Percentiles rank a stretch among this genome's conserved stretches.
Conservation (phyloP, 2,797 vertebrate species). For the Oryzias dopingdopingensis region DNA sequence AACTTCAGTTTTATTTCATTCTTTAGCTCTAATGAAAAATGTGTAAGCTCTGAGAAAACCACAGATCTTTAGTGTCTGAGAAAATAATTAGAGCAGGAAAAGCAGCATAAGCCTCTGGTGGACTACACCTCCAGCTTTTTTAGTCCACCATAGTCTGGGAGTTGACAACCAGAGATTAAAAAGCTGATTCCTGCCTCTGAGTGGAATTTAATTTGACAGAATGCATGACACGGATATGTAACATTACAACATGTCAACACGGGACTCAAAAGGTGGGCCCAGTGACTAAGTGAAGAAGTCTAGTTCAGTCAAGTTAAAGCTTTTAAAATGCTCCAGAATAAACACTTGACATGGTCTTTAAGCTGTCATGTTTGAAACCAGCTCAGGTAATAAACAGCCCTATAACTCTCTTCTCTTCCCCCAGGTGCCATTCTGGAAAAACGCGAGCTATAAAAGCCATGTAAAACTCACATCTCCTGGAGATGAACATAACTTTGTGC, state of each 20-base stretch:
- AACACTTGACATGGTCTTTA: slow-evolving; percentile 59
- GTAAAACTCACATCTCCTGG: slow-evolving; percentile 20
- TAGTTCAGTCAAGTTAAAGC: slow-evolving; percentile 70
- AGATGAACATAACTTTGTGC: slow-evolving; percentile 24
- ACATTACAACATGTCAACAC: slow-evolving; percentile 35
- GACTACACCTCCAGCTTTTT: slow-evolving; percentile 2
- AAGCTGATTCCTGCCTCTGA: background rate
- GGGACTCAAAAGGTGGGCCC: slow-evolving; percentile 13
- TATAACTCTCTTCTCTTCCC: slow-evolving; percentile 27
- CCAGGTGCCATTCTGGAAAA: slow-evolving; percentile 39
- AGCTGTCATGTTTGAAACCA: slow-evolving; percentile 71
- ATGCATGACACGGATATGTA: slow-evolving; percentile 25
- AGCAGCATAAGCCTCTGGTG: slow-evolving; percentile 17
- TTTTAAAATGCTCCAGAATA: slow-evolving; percentile 57
- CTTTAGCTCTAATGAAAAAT: slow-evolving; percentile 39
- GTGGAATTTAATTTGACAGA: slow-evolving; percentile 21
- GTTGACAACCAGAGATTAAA: background rate
- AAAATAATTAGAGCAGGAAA: slow-evolving; percentile 20
- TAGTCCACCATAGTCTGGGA: slow-evolving; percentile 3
- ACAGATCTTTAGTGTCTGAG: slow-evolving; percentile 26
- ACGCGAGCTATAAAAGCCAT: slow-evolving; percentile 28
- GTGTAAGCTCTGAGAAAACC: slow-evolving; percentile 29
- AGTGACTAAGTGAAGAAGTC: slow-evolving; percentile 38
- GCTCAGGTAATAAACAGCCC: slow-evolving; percentile 44
- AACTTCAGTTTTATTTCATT: background rate